Evolutionary conservation across 2,797 vertebrate genomes (phyloP), one percentile per base, ranked within the genome.

Genomic region (Hafferia zeledoni): DNA sequence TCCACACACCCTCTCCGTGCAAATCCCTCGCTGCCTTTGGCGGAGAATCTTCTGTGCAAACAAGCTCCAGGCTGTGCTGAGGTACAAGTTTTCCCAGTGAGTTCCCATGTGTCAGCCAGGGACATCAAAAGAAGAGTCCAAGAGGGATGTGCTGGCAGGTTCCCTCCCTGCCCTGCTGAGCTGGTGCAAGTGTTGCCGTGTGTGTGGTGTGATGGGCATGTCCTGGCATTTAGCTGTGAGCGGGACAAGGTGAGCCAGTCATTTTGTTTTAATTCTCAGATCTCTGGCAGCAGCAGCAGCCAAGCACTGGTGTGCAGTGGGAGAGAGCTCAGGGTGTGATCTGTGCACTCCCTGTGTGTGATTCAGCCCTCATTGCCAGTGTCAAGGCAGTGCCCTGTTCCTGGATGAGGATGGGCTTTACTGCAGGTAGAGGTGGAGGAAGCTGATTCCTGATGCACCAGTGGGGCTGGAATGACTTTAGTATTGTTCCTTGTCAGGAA

Each of bases 351-450:
- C 55, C 10, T 11, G n/a, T 1, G 2, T 53, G n/a, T 94, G 92
- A 88, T 90, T 94, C 86, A 79, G 33, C 28, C 60, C 27, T 92
- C 5, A 0, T 33, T 78, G 50, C 61, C 43, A 60, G 19, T 43
- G 59, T 82, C 93, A 77, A 44, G 8, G 17, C 46, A 90, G 33
- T 13, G 2, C 50, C 65, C 33, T 14, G 17, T 78, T 81, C 31
- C 30, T n/a, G 57, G 55, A 18, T 67, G 0, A 7, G 53, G 53
- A 37, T 6, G 11, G 71, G 56, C 28, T 95, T 90, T 89, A 63
- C 68, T 94, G 83, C 61, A 67, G 63, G 13, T 55, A 33, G 63
- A 85, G 80, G 55, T 83, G 83, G 61, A 75, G 89, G 37, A 72
- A 87, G 39, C 41, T 46, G 5, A 2, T 49, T 81, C 17, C 30